Base-by-base conservation (phyloP, 2,797 vertebrate genomes). In the Erpetoichthys calabaricus region DNA sequence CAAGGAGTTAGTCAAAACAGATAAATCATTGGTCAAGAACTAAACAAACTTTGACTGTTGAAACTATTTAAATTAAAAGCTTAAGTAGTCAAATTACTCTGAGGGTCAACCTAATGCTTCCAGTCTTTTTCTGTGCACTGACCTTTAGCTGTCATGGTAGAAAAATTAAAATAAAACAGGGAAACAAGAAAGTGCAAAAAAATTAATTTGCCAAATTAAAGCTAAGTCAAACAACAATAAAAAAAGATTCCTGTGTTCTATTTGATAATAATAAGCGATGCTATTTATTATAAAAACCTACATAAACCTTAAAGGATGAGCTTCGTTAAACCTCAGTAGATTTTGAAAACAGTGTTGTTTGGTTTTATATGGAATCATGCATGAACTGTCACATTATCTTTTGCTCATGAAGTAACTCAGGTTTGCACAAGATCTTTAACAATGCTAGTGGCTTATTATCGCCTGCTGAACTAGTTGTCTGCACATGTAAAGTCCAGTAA, bases 391-490 rank as follows among this genome's bases (percentile, higher is more conserved):
- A 6, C 65, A 72, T 85, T 81, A 78, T 72, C 72, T 69, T 65
- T 73, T 78, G 74, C 77, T 80, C 73, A 72, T 62, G 55, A 68
- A 67, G 68, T 65, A 63, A 53, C 60, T 57, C 58, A 62, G 76
- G 75, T 77, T 82, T 73, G 74, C 72, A 76, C 77, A 79, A 70
- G 72, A 70, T 78, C 71, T 63, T 70, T 79, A 80, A 80, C 79
- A 81, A 84, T 79, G 79, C 73, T 75, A 73, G 74, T 72, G 73
- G 77, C 75, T 81, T 80, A 82, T 83, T 80, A 81, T 79, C 76
- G 70, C 75, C 74, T 73, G 71, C 68, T 66, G 64, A 69, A 77
- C 74, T 67, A 79, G 69, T 68, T 76, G 75, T 78, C 73, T 75
- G 68, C 72, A 68, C 42, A 80, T 75, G 61, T 74, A 70, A 67